Percentiles rank a stretch among this genome's conserved stretches.
Evolutionary conservation across 2,113 vertebrate genomes (phyloP).

Genomic region (Anoplopoma fimbria): DNA sequence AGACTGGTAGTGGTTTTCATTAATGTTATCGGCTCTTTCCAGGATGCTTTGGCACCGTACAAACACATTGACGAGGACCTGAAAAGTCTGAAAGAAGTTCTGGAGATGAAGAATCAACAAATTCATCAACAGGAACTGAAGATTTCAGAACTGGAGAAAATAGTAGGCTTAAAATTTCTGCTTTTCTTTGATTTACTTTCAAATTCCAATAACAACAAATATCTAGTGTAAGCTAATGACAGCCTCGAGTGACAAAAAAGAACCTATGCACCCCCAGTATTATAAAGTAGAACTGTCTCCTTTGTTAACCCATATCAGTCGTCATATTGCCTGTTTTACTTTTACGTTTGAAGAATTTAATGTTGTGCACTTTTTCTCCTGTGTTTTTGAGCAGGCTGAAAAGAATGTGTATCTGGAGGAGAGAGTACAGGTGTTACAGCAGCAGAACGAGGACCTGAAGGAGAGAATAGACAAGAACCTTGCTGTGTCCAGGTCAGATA

Average conservation of each 20-base stretch:
- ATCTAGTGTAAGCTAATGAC: neutral
- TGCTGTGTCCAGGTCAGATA: constrained; percentile 89
- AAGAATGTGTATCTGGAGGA: constrained; percentile 95
- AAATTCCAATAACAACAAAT: neutral
- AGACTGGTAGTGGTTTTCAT: neutral
- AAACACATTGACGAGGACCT: constrained; percentile 96
- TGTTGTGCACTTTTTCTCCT: constrained; percentile 45
- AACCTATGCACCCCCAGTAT: neutral
- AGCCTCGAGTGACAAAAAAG: neutral
- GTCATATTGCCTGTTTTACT: neutral
- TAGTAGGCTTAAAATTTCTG: constrained; percentile 84
- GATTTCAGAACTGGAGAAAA: constrained; percentile 95
- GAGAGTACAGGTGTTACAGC: constrained; percentile 93
- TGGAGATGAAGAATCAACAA: constrained; percentile 98
- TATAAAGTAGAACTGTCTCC: neutral
- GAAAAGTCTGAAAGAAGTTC: constrained; percentile 93
- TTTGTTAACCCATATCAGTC: neutral
- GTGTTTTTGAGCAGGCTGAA: constrained; percentile 88
- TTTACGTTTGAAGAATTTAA: constrained; percentile 69
- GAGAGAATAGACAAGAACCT: constrained; percentile 94
- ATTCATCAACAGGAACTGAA: constrained; percentile 96
- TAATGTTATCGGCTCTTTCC: neutral
- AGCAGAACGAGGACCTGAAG: constrained; percentile 95
- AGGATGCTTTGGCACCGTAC: constrained; percentile 93
- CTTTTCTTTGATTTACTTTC: neutral